Evolutionary conservation across 2,888 invertebrate genomes (phyloP).

Genomic region (Dicranocentrus wangi): DNA sequence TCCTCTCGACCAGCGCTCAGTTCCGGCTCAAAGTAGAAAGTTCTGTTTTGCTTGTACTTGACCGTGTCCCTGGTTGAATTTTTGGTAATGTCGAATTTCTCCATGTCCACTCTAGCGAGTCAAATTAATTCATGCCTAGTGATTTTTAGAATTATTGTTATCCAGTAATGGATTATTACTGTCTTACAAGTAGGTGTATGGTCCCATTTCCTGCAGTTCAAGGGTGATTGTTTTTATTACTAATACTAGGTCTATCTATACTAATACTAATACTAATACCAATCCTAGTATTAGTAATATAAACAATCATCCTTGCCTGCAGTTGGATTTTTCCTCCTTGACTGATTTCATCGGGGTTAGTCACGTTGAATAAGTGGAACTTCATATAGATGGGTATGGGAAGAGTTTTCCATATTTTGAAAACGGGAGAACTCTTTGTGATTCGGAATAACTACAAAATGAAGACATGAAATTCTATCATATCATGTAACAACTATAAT

Average conservation of each 20-base stretch:
- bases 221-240: too few species aligned
- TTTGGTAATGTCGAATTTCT: constrained; percentile 59
- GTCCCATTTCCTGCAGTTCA: constrained; percentile 62
- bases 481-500: too few species aligned
- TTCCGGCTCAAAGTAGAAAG: constrained; percentile 63
- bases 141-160: too few species aligned
- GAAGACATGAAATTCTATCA: too few species aligned
- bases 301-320: too few species aligned
- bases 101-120: constrained; percentile 54
- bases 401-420: constrained; percentile 28
- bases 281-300: too few species aligned
- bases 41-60: constrained; percentile 58
- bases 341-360: constrained; percentile 45
- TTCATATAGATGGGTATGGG: constrained; percentile 66
- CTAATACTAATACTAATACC: too few species aligned
- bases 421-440: constrained; percentile 49
- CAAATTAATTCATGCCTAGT: too few species aligned
- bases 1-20: constrained; percentile 57
- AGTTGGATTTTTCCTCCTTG: constrained; percentile 46
- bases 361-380: constrained; percentile 62
- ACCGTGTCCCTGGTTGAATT: constrained; percentile 60
- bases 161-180: too few species aligned
- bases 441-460: constrained; percentile 59
- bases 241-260: too few species aligned
- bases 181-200: constrained; percentile 64